Base-by-base conservation (phyloP, 2,888 invertebrate species). In the Acronicta psi region DNA sequence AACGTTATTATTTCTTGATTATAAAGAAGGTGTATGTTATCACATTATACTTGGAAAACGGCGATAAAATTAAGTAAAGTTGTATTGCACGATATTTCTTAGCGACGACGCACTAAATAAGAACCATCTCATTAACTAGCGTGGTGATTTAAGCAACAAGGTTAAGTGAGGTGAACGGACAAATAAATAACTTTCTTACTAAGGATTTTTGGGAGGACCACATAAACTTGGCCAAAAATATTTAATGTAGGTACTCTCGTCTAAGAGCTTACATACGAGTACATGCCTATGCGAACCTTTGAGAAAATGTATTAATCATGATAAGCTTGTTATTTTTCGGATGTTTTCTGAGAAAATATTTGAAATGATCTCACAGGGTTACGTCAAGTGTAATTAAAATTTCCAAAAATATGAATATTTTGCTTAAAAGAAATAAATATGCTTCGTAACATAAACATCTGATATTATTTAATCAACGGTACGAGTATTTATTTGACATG, bases 141-240 rank as follows among this genome's bases (percentile, higher is more conserved):
- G 76, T 77, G 75, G 81, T 81, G 81, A 81, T 82, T 81, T 81
- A 83, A 79, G 76, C 73, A 79, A 76, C 77, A 79, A 76, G 79
- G 74, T 79, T 77, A 77, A 74, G 71, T 68, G 66, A 75, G 75
- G 68, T 66, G 76, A 74, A 73, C 65, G 74, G 58, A 63, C 49
- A 57, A 69, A 76, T 76, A 76, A 73, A 79, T 77, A 76, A 73
- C 66, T 73, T 69, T 76, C 68, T 63, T 66, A 62, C 63, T 59
- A 45, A 73, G 70, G 64, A 62, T 69, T 74, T 78, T 78, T 58
- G 62, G 73, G 65, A 73, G 63, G 61, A 66, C 56, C 58, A 66
- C 61, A 64, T 61, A 69, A 69, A 63, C 43, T 59, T 69, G 41
- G 25, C 23, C 29, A 40, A 46, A 63, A 65, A 75, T 75, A 77